Percentiles rank a stretch among this genome's conserved stretches.
Conservation (phyloP, 2,797 vertebrate genomes). For the Avahi laniger region DNA sequence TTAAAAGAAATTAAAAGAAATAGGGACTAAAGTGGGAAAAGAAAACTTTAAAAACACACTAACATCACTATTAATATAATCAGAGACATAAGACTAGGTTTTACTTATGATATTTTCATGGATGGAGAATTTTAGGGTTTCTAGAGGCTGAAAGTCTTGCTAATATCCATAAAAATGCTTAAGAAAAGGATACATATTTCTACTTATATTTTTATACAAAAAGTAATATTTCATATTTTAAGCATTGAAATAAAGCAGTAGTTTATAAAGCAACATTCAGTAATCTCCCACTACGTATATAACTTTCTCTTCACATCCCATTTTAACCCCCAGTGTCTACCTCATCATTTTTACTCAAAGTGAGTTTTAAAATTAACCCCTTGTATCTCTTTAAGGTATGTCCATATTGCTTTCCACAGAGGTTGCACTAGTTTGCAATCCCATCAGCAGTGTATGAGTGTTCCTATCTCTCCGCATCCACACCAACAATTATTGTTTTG, state of each 20-base stretch:
- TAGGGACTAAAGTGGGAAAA: not conserved
- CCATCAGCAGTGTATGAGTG: too few species aligned
- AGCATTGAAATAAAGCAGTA: not conserved
- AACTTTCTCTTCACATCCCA: not conserved
- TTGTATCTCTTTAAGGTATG: too few species aligned
- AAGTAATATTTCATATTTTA: not conserved
- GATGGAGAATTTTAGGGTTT: not conserved
- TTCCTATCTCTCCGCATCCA: too few species aligned
- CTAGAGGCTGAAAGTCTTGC: not conserved
- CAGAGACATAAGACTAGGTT: not conserved
- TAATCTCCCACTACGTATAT: not conserved
- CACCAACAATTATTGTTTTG: too few species aligned
- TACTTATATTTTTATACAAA: not conserved
- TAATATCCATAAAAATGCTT: not conserved
- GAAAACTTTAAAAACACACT: not conserved
- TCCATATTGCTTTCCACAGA: too few species aligned
- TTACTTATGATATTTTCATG: not conserved
- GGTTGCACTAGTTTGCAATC: too few species aligned
- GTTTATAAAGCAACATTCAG: not conserved
- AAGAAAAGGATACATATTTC: not conserved
- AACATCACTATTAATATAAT: not conserved
- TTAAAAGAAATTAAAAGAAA: not conserved
- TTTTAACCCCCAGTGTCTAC: not conserved
- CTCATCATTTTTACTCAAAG: not conserved
- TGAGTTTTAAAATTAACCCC: not conserved